Evolutionary conservation across 1,140 invertebrate species (phyloP).

Genomic region (Lycorma delicatula): DNA sequence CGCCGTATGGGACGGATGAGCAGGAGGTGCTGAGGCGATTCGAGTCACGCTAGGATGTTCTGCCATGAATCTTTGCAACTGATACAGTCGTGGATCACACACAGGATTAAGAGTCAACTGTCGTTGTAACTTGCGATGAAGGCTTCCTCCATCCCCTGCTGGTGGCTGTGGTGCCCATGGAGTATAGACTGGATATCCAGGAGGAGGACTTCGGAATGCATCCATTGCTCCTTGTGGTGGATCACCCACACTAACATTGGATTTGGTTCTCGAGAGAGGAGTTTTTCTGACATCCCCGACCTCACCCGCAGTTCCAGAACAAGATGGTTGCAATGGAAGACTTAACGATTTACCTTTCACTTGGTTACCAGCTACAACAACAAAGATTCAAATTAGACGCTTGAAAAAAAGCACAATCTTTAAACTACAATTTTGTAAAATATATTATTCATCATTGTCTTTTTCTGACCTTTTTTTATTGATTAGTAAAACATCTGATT

Average conservation of each 20-base stretch:
- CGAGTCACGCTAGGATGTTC: not conserved
- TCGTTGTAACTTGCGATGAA: constrained; percentile 68
- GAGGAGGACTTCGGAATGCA: constrained; percentile 15
- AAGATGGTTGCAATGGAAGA: constrained; percentile 33
- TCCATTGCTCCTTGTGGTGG: constrained; percentile 26
- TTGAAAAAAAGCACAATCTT: too few relatives aligned
- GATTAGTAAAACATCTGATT: too few relatives aligned
- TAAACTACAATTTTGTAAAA: too few relatives aligned
- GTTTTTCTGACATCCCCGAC: constrained; percentile 41
- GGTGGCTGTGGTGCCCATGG: constrained; percentile 16
- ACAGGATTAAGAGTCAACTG: constrained; percentile 73
- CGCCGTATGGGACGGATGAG: constrained; percentile 48
- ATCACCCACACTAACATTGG: constrained; percentile 35
- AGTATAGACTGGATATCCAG: constrained; percentile 2
- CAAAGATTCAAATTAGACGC: constrained; percentile 3
- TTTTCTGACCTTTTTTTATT: too few relatives aligned
- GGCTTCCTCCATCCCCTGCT: constrained; percentile 45
- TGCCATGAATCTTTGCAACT: constrained; percentile 32
- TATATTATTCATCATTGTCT: too few relatives aligned
- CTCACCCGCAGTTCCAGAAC: constrained; percentile 28
- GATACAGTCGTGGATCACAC: constrained; percentile 59
- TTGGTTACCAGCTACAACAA: constrained; percentile 31
- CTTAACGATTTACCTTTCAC: constrained; percentile 39
- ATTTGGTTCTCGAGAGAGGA: constrained; percentile 48
- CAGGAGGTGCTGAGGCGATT: constrained; percentile 8